Conservation (phyloP, 2,888 invertebrate genomes). For the Harpagoxenus sublaevis region DNA sequence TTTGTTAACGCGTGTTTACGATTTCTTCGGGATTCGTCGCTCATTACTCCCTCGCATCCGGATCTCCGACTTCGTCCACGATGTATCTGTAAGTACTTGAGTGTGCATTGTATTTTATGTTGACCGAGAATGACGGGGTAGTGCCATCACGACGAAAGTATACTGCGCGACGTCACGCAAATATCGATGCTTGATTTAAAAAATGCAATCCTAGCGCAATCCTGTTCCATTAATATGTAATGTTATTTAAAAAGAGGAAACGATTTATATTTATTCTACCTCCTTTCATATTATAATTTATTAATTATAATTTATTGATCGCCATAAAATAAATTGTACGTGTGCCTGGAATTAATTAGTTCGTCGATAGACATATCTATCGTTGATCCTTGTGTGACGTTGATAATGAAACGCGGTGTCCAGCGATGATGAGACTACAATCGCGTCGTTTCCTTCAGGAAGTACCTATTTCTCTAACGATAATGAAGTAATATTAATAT, state of each 20-base stretch:
- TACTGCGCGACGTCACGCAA: constrained; percentile 61
- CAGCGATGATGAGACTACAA: constrained; percentile 63
- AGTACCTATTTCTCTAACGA: constrained; percentile 75
- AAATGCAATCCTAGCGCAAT: not conserved
- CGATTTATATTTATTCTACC: not conserved
- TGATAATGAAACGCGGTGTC: constrained; percentile 62
- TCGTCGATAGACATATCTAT: not conserved
- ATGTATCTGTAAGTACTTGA: constrained; percentile 73
- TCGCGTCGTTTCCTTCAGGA: constrained; percentile 71
- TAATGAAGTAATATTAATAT: constrained; percentile 71
- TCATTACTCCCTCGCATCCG: not conserved
- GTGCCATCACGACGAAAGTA: constrained; percentile 73
- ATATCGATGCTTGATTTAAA: constrained; percentile 14
- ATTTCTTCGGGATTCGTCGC: constrained; percentile 23
- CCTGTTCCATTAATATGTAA: not conserved
- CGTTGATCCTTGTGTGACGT: constrained; percentile 62
- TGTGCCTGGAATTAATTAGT: not conserved
- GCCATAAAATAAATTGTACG: not conserved
- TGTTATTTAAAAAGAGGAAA: not conserved
- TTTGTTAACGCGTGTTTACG: not conserved
- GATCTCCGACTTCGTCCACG: constrained; percentile 50
- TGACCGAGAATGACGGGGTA: constrained; percentile 58
- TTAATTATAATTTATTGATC: constrained; percentile 15
- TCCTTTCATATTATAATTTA: constrained; percentile 18
- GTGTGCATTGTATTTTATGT: constrained; percentile 74